Evolutionary conservation across 2,888 invertebrate genomes (phyloP), one percentile per base, ranked within the genome.

Genomic region (Camponotus fellah): DNA sequence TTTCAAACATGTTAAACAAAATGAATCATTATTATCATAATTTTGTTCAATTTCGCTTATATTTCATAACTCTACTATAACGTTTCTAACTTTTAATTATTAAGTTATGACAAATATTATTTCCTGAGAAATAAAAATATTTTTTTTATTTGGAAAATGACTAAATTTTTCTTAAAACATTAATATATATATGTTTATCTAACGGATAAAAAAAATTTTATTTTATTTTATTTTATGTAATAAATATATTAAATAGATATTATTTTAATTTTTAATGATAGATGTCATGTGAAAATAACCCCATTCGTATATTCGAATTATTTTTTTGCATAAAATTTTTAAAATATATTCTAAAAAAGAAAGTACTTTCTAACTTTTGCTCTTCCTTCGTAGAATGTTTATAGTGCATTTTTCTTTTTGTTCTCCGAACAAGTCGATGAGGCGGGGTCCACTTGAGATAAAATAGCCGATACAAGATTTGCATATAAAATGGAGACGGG

Each of bases 381-480:
- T 56, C 14, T 56, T 17, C 2, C 32, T 40, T 75, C 46, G 8
- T 5, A 21, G 5, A 17, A 58, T 14, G 40, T 80, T 34, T 3
- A 17, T 6, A 34, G 10, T 9, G 34, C 17, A 17, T 64, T 17
- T 53, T 81, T 21, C 43, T 40, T 75, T 17, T 34, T 46, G 12
- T 60, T 72, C 46, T 74, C 14, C 0, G 9, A 4, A 40, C 56
- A 56, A 32, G 26, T 40, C 32, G 26, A 2, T n/a, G 26, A 14
- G 37, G 26, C 26, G n/a, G 32, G 21, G 9, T 14, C 2, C 46
- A 10, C 14, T 14, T 56, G 14, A 12, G 53, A 21, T 75, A 9
- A 0, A 64, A 32, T 53, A 65, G 17, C 12, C 40, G 40, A 66
- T 49, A 66, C 53, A 9, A 10, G 9, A 68, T 77, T 77, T 56